Conservation (phyloP, 1,140 invertebrate genomes). For the Tetramorium simillimum region DNA sequence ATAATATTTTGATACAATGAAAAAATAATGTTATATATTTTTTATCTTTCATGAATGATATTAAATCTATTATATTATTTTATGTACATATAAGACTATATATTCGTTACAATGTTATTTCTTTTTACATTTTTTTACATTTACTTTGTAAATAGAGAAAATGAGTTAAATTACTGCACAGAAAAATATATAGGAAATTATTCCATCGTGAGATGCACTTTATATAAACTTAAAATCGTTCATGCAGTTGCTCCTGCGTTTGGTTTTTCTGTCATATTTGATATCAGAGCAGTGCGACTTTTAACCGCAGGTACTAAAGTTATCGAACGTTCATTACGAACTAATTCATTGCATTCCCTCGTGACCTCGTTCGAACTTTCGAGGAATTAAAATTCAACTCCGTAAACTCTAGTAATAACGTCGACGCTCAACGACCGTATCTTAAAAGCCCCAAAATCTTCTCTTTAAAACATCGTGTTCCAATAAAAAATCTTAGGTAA, state of each 20-base stretch:
- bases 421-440: conserved; percentile 25
- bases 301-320: conserved; percentile 46
- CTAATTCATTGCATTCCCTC: conserved; percentile 54
- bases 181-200: neutral
- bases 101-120: neutral
- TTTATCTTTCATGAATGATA: neutral
- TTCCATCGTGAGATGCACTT: neutral
- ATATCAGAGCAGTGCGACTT: conserved; percentile 34
- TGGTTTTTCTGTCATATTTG: neutral
- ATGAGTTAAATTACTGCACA: neutral
- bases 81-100: too few species aligned
- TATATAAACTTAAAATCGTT: conserved; percentile 1
- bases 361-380: conserved; percentile 62
- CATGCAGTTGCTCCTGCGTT: neutral
- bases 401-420: conserved; percentile 54
- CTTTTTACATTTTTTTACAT: neutral
- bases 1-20: neutral
- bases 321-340: conserved; percentile 63
- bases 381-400: conserved; percentile 63
- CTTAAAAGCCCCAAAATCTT: conserved; percentile 47
- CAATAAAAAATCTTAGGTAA: conserved; percentile 33
- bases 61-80: neutral
- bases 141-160: conserved; percentile 10
- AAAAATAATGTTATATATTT: neutral
- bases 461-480: conserved; percentile 11